Base-by-base conservation (phyloP, 2,888 invertebrate genomes). In the Mythimna pallens region DNA sequence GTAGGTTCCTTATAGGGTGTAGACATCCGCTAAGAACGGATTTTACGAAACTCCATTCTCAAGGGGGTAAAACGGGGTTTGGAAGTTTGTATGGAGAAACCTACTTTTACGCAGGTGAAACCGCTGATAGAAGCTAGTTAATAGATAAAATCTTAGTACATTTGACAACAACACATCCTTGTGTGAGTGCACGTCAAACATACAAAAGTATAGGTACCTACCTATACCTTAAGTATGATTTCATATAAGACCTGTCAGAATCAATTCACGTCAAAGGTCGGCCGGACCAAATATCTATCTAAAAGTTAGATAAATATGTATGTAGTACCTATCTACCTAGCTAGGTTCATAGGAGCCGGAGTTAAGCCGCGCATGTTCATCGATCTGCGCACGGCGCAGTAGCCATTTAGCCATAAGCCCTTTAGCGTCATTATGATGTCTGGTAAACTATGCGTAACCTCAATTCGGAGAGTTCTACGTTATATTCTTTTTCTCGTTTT, bases 371-470 rank as follows among this genome's bases (percentile, higher is more conserved):
- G 79, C 80, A 76, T 76, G 25, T 65, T 72, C 80, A 76, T 79
- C 59, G 76, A 76, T 79, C 79, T 79, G 79, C 76, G 79, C 76
- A 50, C 71, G 50, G 74, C 74, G 74, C 74, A 75, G 71, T 76
- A 61, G 73, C 80, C 76, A 65, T 63, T 75, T 71, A 59, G 30
- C 52, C 70, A 78, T 78, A 62, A 78, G 58, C 71, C 61, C 36
- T 70, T 63, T 55, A 61, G 14, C 61, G 61, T 50, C 78, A 68
- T 74, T 40, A 62, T 50, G 36, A 61, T 70, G 78, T 40, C 70
- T 74, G 36, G 25, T 69, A 30, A 5, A 54, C 22, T 25, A 54
- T 67, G 25, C 34, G 43, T 59, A 66, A 61, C 77, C 52, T 59
- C 59, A 59, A 77, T 68, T 77, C 70, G 7, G 40, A 14, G 22